These are phyloP conservation scores for Patella vulgata DNA, from an alignment of 1,140 invertebrate species.

Conservation along the genomic window DNA sequence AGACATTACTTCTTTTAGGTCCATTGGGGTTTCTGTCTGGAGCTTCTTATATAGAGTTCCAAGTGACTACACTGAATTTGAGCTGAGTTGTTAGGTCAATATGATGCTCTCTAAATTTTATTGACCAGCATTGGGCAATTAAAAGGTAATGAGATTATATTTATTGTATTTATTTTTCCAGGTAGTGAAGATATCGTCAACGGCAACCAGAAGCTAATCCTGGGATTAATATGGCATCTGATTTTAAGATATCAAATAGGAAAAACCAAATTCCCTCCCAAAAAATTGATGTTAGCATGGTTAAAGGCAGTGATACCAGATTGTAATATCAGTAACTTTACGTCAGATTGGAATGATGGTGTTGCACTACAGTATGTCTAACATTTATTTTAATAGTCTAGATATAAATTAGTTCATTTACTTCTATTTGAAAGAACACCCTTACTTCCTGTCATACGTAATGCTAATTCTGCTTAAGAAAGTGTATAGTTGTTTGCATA, in stretches of 20 bases:
- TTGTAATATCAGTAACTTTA: conserved; percentile 92
- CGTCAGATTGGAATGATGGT: conserved; percentile 97
- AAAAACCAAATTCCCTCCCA: conserved; percentile 93
- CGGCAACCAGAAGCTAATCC: conserved; percentile 95
- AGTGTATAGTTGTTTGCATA: too few species aligned
- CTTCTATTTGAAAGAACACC: too few species aligned
- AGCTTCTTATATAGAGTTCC: too few species aligned
- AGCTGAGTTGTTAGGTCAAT: too few species aligned
- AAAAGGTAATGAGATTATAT: too few species aligned
- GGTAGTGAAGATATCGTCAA: conserved; percentile 98
- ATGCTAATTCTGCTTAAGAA: too few species aligned
- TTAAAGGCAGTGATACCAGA: conserved; percentile 93
- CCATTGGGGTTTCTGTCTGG: too few species aligned
- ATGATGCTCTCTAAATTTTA: too few species aligned
- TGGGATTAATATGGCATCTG: conserved; percentile 98
- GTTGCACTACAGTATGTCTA: conserved; percentile 70
- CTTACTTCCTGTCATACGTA: too few species aligned
- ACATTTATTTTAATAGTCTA: not conserved
- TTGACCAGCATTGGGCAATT: too few species aligned
- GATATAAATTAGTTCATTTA: not conserved
- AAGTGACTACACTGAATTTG: too few species aligned
- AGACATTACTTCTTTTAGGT: too few species aligned
- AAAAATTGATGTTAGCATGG: conserved; percentile 98
- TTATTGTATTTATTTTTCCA: conserved; percentile 68
- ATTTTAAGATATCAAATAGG: conserved; percentile 96